phyloP scores from a whole-genome alignment of 2,797 vertebrate species.

The Tokudaia tokunoshimensis region DNA sequence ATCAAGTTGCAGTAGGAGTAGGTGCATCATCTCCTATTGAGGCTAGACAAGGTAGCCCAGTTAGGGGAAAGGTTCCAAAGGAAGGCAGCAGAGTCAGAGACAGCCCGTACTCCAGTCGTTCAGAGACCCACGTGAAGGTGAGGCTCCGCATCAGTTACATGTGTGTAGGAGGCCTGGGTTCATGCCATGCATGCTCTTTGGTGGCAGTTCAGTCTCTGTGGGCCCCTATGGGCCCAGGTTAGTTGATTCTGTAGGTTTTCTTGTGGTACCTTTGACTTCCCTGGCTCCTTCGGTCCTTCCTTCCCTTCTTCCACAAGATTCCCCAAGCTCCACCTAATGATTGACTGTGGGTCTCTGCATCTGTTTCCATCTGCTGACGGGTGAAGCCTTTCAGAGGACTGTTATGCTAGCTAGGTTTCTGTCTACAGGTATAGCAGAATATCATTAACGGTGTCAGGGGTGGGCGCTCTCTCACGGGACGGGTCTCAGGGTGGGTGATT shows the following conservation, averaged over 20 bases:
- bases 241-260: not conserved
- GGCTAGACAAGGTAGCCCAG: not conserved
- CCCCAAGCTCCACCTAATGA: not conserved
- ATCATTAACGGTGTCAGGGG: not conserved
- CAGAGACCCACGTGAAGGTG: not conserved
- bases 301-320: not conserved
- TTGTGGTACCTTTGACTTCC: not conserved
- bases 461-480: not conserved
- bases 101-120: not conserved
- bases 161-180: not conserved
- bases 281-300: not conserved
- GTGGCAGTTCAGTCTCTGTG: not conserved
- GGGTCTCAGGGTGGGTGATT: not conserved
- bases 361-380: not conserved
- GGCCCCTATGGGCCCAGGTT: too few species aligned
- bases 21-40: not conserved
- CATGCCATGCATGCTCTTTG: not conserved
- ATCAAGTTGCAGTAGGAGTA: not conserved
- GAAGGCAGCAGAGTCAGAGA: not conserved
- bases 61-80: not conserved
- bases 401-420: not conserved
- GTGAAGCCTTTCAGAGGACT: not conserved
- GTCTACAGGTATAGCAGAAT: not conserved
- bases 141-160: not conserved
- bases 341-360: not conserved